Evolutionary conservation across 2,888 invertebrate species (phyloP), one percentile per base, ranked within the genome.

Genomic region (Ischnura elegans): DNA sequence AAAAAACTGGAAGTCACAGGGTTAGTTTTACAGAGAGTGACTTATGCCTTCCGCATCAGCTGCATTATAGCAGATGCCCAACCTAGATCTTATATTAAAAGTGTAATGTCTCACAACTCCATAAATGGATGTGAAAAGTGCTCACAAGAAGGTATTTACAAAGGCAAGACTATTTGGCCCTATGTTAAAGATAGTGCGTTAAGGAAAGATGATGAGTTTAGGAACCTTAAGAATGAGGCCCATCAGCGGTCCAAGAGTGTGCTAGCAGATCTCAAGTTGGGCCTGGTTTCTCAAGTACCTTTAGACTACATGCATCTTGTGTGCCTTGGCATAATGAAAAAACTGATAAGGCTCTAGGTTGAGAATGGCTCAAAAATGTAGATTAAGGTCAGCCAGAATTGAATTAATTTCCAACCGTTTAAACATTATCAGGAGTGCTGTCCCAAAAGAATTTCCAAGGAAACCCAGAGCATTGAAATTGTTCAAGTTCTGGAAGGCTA

Each of bases 71-170:
- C 61, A 61, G 61, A 61, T 61, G 61, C 25, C 61, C 61, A 21
- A 25, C 25, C 61, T 61, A 61, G 61, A n/a, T 61, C 61, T 61
- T 61, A 61, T 61, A 25, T 61, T 25, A 61, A 61, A 61, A 61
- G n/a, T 61, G 61, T 61, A 61, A 61, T 61, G 61, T 61, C 61
- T 61, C 61, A 61, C 61, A 61, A 61, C 61, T 61, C 61, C 61
- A 61, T 61, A 25, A 13, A 61, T 61, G 61, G 61, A 61, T 61
- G 61, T 61, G 61, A 25, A 61, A 61, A 61, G 61, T 61, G 61
- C 61, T 61, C 25, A 25, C 61, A 61, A n/a, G 61, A 61, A 61
- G 61, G 61, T n/a, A 61, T 61, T 61, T 25, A 61, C 61, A 61
- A 61, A 61, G 61, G 61, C 25, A 19, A 8, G 61, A 61, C 25